A percentile compares a stretch with the other conserved stretches of the same genome.
Conservation (phyloP, 2,113 vertebrate genomes). For the Phrynosoma platyrhinos region DNA sequence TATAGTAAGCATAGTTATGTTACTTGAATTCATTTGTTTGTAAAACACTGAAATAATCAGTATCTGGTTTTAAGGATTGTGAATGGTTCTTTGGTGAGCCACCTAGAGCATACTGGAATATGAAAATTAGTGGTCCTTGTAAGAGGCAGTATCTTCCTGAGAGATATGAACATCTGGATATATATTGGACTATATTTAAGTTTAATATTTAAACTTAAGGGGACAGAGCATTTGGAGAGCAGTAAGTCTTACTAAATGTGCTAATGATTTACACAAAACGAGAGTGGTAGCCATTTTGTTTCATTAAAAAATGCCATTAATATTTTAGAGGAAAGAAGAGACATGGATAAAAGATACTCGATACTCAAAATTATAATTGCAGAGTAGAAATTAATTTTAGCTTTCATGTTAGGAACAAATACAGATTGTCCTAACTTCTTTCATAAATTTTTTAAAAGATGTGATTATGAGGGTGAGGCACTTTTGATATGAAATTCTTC, state of each 20-base stretch:
- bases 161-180: neutral
- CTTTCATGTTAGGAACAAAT: neutral
- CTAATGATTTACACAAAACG: neutral
- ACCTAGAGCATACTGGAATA: neutral
- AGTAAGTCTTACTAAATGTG: neutral
- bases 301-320: neutral
- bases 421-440: neutral
- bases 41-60: neutral
- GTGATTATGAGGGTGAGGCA: neutral
- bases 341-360: neutral
- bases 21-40: neutral
- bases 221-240: neutral
- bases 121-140: neutral
- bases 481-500: neutral
- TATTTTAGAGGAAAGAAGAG: neutral
- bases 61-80: neutral
- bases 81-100: neutral
- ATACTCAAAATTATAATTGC: neutral
- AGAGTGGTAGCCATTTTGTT: neutral
- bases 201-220: neutral
- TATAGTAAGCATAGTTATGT: neutral
- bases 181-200: neutral
- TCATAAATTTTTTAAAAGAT: neutral
- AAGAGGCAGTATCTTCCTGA: neutral
- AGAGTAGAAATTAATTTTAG: neutral